These are phyloP conservation scores for Petrolisthes manimaculis DNA, from an alignment of 2,888 invertebrate species.

Conservation along the genomic window DNA sequence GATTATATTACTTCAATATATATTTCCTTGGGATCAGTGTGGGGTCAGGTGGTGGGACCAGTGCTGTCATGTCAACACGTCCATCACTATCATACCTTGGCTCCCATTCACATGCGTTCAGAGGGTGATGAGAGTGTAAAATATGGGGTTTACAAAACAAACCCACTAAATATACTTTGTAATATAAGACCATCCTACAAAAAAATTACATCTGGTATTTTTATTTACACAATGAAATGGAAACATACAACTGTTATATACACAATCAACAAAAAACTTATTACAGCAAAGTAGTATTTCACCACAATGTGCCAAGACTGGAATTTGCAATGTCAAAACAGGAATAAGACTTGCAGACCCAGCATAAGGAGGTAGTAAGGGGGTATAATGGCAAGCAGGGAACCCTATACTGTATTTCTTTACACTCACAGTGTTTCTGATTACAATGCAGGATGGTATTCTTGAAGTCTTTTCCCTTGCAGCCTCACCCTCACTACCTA, in stretches of 20 bases:
- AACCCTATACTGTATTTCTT: background rate
- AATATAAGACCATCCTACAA: constrained; percentile 43
- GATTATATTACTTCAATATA: too few species aligned
- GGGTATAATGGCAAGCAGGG: background rate
- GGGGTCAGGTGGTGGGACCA: too few species aligned
- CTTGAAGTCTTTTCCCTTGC: background rate
- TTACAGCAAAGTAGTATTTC: constrained; percentile 23
- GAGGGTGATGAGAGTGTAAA: background rate
- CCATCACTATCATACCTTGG: background rate
- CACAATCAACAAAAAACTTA: constrained; percentile 37
- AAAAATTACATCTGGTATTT: constrained; percentile 34
- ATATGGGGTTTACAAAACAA: background rate
- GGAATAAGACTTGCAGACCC: background rate
- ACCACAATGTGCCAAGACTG: background rate
- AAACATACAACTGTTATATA: constrained; percentile 50
- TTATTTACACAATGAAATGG: constrained; percentile 43
- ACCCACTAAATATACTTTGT: constrained; percentile 20
- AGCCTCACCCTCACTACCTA: too few species aligned
- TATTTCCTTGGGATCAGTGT: too few species aligned
- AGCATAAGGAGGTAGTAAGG: background rate
- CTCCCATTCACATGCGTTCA: background rate
- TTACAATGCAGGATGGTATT: background rate
- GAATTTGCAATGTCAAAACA: background rate
- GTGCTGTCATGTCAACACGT: background rate
- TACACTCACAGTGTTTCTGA: too few species aligned